phyloP scores from a whole-genome alignment of 2,888 invertebrate genomes.

The Frankliniella intonsa region DNA sequence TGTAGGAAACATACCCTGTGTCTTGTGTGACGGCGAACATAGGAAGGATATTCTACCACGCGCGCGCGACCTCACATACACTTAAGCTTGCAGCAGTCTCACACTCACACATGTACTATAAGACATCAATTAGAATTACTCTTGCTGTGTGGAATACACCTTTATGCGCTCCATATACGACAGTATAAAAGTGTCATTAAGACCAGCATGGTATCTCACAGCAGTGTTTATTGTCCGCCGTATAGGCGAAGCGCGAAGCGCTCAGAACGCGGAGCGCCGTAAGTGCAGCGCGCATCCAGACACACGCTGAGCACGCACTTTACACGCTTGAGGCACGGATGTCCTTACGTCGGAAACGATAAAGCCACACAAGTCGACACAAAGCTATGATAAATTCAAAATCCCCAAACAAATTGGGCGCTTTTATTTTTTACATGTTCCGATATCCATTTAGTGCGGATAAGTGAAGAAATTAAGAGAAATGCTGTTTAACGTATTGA shows the following conservation, averaged over 20 bases:
- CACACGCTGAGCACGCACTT: neutral
- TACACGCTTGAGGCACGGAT: too few species aligned
- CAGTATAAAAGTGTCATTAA: slow-evolving; percentile 11
- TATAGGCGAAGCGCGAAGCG: neutral
- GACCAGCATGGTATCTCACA: neutral
- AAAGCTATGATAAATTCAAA: too few species aligned
- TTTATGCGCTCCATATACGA: slow-evolving; percentile 19
- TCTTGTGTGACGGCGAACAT: neutral
- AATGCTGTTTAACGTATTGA: too few species aligned
- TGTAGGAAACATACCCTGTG: too few species aligned
- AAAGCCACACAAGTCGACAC: too few species aligned
- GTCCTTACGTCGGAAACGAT: too few species aligned
- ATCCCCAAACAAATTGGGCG: too few species aligned
- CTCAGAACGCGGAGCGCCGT: neutral
- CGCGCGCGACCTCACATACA: neutral
- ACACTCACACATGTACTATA: neutral
- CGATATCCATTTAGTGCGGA: too few species aligned
- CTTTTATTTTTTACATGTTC: too few species aligned
- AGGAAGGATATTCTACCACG: neutral
- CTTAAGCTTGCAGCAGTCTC: neutral
- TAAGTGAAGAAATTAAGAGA: too few species aligned
- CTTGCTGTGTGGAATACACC: slow-evolving; percentile 10
- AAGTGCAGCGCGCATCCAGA: neutral
- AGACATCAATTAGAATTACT: slow-evolving; percentile 26
- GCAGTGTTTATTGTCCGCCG: slow-evolving; percentile 15